These are phyloP conservation scores for Merops nubicus DNA, from an alignment of 2,113 vertebrate species.

Conservation along the genomic window DNA sequence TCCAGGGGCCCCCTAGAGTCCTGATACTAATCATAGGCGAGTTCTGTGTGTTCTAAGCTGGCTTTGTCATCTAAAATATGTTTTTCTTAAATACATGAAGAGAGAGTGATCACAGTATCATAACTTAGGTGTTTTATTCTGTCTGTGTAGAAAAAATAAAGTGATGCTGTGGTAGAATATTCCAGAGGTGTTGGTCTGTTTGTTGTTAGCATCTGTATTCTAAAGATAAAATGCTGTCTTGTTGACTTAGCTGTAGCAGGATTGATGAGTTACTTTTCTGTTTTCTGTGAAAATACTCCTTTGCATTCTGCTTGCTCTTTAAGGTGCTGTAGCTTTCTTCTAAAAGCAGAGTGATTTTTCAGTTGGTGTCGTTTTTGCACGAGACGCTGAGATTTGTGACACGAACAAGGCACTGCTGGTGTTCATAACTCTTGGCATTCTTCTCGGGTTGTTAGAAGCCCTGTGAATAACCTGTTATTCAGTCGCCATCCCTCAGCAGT, in stretches of 20 bases:
- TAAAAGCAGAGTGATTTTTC: not conserved
- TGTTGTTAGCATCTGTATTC: not conserved
- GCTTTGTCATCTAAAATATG: not conserved
- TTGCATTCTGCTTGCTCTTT: not conserved
- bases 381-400: not conserved
- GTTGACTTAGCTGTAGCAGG: not conserved
- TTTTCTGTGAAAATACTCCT: not conserved
- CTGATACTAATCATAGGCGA: not conserved
- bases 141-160: not conserved
- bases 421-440: not conserved
- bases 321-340: not conserved
- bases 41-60: not conserved
- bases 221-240: not conserved
- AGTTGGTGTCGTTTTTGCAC: not conserved
- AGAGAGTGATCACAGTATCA: not conserved
- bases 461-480: not conserved
- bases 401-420: not conserved
- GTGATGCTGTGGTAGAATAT: not conserved
- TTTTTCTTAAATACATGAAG: not conserved
- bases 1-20: not conserved
- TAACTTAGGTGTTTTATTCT: not conserved
- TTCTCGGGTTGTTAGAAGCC: not conserved
- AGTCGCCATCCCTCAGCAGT: accelerated
- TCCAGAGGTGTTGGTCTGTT: not conserved
- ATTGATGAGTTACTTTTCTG: not conserved